Percentiles rank a stretch among this genome's conserved stretches.
phyloP scores from a whole-genome alignment of 2,797 vertebrate species.

The Ibycter americanus region DNA sequence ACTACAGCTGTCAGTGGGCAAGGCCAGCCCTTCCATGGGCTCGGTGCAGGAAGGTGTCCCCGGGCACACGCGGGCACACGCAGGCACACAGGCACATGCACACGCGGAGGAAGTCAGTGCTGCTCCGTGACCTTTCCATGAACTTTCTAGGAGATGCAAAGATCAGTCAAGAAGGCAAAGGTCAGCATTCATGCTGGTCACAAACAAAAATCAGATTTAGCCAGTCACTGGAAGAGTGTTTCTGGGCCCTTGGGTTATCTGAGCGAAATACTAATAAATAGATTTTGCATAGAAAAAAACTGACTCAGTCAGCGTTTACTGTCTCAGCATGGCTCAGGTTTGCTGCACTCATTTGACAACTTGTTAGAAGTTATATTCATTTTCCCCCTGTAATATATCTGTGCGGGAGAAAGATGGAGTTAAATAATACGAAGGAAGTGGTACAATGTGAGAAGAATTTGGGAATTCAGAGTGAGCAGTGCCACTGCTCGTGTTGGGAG shows the following conservation, averaged over 20 bases:
- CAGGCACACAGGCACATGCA: neutral
- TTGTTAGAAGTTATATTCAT: neutral
- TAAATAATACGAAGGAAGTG: slow-evolving; percentile 3
- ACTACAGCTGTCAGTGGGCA: neutral
- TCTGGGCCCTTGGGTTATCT: slow-evolving; percentile 37
- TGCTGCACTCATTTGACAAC: neutral
- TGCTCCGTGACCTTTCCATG: slow-evolving; percentile 89
- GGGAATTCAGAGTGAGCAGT: neutral
- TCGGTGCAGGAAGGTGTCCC: slow-evolving; percentile 68
- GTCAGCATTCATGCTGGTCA: slow-evolving; percentile 88
- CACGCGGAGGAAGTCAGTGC: slow-evolving; percentile 70
- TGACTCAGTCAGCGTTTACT: neutral
- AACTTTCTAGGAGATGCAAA: slow-evolving; percentile 88
- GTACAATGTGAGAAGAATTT: neutral
- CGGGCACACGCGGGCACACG: neutral
- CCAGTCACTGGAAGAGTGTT: slow-evolving; percentile 75
- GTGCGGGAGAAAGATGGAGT: neutral
- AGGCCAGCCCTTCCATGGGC: slow-evolving; percentile 64
- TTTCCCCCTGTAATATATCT: neutral
- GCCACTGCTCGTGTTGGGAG: neutral
- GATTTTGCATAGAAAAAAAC: slow-evolving; percentile 3
- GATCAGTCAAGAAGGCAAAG: slow-evolving; percentile 88
- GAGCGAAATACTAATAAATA: slow-evolving; percentile 41
- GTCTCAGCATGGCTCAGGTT: neutral
- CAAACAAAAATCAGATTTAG: slow-evolving; percentile 90